Evolutionary conservation across 92 coral and sea anemone genomes (phyloP).

Genomic region (Plumapathes pennacea): DNA sequence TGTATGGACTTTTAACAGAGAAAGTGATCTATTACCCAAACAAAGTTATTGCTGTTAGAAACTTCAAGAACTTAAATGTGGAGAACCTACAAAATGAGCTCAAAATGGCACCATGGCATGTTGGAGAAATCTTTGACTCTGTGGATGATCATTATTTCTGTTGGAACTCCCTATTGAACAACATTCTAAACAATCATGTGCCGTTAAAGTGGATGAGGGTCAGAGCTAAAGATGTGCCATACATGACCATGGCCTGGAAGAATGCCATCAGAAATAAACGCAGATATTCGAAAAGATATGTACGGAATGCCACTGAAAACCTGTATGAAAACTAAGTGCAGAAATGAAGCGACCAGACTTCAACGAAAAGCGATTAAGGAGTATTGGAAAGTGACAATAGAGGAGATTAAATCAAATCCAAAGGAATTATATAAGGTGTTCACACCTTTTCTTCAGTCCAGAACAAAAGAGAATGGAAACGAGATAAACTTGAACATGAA

Average conservation of each 20-base stretch:
- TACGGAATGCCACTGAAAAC: slow-evolving; percentile 12
- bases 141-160: slow-evolving; percentile 28
- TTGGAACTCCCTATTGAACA: slow-evolving; percentile 24
- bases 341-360: slow-evolving; percentile 8
- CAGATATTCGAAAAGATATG: slow-evolving; percentile 14
- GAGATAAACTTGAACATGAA: slow-evolving; percentile 19
- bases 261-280: slow-evolving; percentile 28
- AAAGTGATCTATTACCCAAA: slow-evolving; percentile 10
- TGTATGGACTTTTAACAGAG: slow-evolving; percentile 14
- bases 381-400: slow-evolving; percentile 11
- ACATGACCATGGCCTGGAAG: slow-evolving; percentile 49
- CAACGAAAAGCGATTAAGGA: slow-evolving; percentile 7
- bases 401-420: slow-evolving; percentile 1
- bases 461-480: slow-evolving; percentile 7
- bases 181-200: slow-evolving; percentile 23
- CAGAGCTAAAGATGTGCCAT: slow-evolving; percentile 37
- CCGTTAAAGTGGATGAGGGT: slow-evolving; percentile 37
- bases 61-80: slow-evolving; percentile 33
- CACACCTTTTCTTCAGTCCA: slow-evolving; percentile 32
- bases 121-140: slow-evolving; percentile 29
- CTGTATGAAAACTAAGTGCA: slow-evolving; percentile 3
- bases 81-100: slow-evolving; percentile 13
- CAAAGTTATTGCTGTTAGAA: slow-evolving; percentile 24
- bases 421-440: slow-evolving; percentile 41
- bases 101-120: slow-evolving; percentile 42